Conservation (phyloP, 2,113 vertebrate species). For the Gavialis gangeticus region DNA sequence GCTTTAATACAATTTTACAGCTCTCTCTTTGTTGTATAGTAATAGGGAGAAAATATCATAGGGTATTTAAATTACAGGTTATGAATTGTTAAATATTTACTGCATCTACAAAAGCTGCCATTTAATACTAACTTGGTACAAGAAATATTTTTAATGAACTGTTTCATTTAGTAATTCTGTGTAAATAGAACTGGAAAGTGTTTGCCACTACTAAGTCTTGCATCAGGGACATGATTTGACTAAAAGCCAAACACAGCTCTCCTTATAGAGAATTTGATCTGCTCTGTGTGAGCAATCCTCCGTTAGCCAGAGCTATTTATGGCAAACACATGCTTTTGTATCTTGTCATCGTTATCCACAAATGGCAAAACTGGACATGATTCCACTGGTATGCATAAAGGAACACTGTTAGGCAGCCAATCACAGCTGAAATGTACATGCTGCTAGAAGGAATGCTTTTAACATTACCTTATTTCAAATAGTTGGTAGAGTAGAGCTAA, state of each 20-base stretch:
- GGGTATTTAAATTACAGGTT: background rate
- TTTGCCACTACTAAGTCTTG: conserved; percentile 75
- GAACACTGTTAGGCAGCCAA: conserved; percentile 73
- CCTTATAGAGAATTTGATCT: conserved; percentile 93
- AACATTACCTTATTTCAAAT: conserved; percentile 63
- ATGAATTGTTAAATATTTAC: conserved; percentile 16
- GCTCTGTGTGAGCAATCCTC: conserved; percentile 85
- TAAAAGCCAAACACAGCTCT: conserved; percentile 79
- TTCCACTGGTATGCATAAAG: conserved; percentile 85
- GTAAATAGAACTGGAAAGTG: conserved; percentile 71
- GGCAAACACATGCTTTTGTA: conserved; percentile 95
- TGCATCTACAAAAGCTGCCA: conserved; percentile 2
- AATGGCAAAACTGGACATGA: conserved; percentile 92
- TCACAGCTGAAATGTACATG: conserved; percentile 62
- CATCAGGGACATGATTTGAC: conserved; percentile 77
- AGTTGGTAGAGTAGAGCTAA: conserved; percentile 24
- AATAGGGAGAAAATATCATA: background rate
- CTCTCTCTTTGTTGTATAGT: fast-evolving
- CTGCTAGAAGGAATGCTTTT: conserved; percentile 72
- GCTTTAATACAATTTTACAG: conserved; percentile 1
- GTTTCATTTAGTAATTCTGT: conserved; percentile 69
- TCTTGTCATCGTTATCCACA: conserved; percentile 95
- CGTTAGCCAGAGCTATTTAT: conserved; percentile 92
- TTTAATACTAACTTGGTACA: conserved; percentile 14
- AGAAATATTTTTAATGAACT: conserved; percentile 43